Conservation (phyloP, 2,888 invertebrate genomes). For the Lasioglossum morio region DNA sequence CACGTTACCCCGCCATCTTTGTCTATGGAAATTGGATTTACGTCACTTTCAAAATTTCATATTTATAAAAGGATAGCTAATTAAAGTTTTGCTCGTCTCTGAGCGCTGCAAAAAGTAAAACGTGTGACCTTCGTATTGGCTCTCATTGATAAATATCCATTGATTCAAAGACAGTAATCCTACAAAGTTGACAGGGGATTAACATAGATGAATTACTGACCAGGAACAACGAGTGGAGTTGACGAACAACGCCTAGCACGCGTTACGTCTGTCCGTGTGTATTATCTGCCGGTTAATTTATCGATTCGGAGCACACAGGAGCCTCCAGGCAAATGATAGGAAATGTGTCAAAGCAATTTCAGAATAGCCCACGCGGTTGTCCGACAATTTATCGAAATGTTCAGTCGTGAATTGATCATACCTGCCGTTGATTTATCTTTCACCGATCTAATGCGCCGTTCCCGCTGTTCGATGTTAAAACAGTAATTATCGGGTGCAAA, state of each 20-base stretch:
- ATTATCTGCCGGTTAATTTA: conserved; percentile 57
- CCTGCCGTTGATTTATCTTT: conserved; percentile 47
- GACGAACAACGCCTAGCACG: conserved; percentile 29
- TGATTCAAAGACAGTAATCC: too few relatives aligned
- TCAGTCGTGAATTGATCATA: conserved; percentile 43
- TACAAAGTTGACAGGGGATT: conserved; percentile 15
- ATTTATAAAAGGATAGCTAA: not conserved
- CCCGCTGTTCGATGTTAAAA: conserved; percentile 4
- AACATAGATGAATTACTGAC: conserved; percentile 28
- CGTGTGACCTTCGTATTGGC: not conserved
- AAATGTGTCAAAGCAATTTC: conserved; percentile 61
- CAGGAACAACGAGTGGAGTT: conserved; percentile 43
- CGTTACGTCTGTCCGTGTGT: conserved; percentile 33
- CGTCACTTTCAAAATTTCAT: too few relatives aligned
- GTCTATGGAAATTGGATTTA: too few relatives aligned
- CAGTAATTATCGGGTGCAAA: conserved; percentile 31
- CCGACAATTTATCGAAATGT: conserved; percentile 56
- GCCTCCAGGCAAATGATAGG: conserved; percentile 42
- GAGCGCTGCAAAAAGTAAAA: not conserved
- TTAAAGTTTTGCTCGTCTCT: not conserved
- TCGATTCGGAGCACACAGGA: conserved; percentile 36
- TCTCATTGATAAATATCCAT: not conserved
- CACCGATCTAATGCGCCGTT: conserved; percentile 39
- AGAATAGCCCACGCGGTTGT: conserved; percentile 45
- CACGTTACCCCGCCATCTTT: too few relatives aligned